Base-by-base conservation (phyloP, 2,888 invertebrate species). In the Acronicta leporina region DNA sequence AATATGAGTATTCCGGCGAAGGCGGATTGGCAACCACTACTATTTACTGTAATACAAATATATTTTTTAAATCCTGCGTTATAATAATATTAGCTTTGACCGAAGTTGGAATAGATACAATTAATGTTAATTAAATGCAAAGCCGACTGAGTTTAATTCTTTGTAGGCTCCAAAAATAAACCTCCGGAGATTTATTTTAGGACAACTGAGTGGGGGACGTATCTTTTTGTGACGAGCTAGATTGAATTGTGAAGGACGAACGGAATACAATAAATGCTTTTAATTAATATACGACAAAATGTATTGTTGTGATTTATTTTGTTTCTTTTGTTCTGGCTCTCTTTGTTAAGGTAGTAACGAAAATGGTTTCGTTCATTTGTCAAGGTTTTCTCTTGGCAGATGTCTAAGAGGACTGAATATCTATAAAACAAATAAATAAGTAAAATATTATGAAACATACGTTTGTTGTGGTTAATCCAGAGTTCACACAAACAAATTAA, bases 111-210 rank as follows among this genome's bases (percentile, higher is more conserved):
- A 72, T 71, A 75, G 56, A 64, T 60, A 65, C 62, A 73, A 82
- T 80, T 75, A 73, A 77, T 80, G 66, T 74, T 75, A 82, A 80
- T 79, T 70, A 74, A 57, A 80, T 78, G 69, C 69, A 78, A 80
- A 82, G 56, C 65, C 45, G 48, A 44, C 52, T 53, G 62, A 70
- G 68, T 77, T 77, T 66, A 77, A 79, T 69, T 67, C 63, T 71
- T 70, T 61, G 52, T 49, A 48, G 51, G 44, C 56, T 20, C 20
- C 20, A 20, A 20, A n/a, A 20, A 20, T 20, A 20, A 20, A 20
- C 20, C 20, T 42, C n/a, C 30, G 44, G 51, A 64, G 48, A 59
- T 64, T 74, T 73, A 63, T 73, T 69, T 67, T 40, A 49, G 42
- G 50, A 9, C 11, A 25, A 25, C 20, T 56, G 42, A 55, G 58